These are phyloP conservation scores for Squalus acanthias DNA, from an alignment of 2,797 vertebrate species.

Conservation along the genomic window DNA sequence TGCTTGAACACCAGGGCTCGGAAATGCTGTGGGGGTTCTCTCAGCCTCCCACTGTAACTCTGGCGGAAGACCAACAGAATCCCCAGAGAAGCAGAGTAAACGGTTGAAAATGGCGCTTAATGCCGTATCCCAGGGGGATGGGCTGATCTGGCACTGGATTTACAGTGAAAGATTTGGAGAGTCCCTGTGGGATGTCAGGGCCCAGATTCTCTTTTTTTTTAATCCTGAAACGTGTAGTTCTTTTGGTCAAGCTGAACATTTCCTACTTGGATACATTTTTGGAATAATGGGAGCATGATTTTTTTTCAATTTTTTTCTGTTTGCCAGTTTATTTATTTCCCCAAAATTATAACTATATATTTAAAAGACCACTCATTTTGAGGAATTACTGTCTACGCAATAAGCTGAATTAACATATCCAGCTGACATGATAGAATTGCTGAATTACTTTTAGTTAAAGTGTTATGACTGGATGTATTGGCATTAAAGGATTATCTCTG, in stretches of 20 bases:
- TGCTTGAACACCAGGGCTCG: neutral
- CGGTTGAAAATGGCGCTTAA: too few species aligned
- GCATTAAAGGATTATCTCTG: neutral
- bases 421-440: neutral
- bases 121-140: too few species aligned
- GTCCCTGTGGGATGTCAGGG: too few species aligned
- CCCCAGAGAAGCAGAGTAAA: too few species aligned
- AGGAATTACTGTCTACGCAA: neutral
- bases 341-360: neutral
- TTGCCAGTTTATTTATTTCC: neutral
- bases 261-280: neutral
- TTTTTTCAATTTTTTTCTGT: neutral
- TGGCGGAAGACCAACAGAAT: too few species aligned
- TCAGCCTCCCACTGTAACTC: too few species aligned
- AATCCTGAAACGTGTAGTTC: neutral
- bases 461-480: neutral
- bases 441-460: neutral
- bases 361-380: neutral
- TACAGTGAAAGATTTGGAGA: neutral
- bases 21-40: neutral
- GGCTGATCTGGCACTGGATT: neutral
- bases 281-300: neutral
- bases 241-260: neutral
- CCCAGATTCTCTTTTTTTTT: too few species aligned
- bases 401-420: neutral